Base-by-base conservation (phyloP, 2,797 vertebrate species). In the Limnodromus scolopaceus region DNA sequence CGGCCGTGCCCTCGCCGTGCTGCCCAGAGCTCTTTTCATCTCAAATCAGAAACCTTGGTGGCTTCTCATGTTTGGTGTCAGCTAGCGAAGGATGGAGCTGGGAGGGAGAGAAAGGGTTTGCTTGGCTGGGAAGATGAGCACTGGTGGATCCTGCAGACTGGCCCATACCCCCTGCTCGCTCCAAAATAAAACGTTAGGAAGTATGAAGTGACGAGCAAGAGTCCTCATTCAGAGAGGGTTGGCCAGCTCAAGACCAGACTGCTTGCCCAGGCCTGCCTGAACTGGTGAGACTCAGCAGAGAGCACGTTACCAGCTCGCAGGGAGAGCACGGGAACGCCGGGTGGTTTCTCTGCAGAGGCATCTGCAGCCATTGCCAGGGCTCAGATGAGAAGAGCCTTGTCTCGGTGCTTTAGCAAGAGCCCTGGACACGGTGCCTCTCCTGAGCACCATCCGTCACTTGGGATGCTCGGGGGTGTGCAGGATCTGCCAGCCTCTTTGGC, bases 401-500 rank as follows among this genome's bases (percentile, higher is more conserved):
- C 15, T 25, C 2, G 1, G 46, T 34, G 41, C 58, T 69, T 49
- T 10, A 63, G 54, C 27, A 7, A 15, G 65, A 81, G 83, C 51
- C 9, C 4, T 85, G 91, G 55, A 39, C 1, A 0, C 48, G 1
- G 55, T 22, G 49, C 41, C 65, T 83, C 28, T 87, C 53, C 53
- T 0, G 9, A 34, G 57, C 10, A 2, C 1, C 1, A 2, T 38
- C 81, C 19, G 0, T 69, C 63, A 8, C 86, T 71, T 0, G 1
- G 48, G 80, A 11, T 72, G 84, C 84, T 91, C 1, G 13, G 30
- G 49, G 38, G 36, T 11, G 45, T 51, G 60, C 27, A 19, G 74
- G 61, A 74, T 38, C 93, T 96, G 94, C 74, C 95, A 93, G 60
- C 65, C 78, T 66, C 75, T 41, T 58, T 74, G 89, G 78, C 76